A percentile compares a stretch with the other conserved stretches of the same genome.
phyloP scores from a whole-genome alignment of 37 sponge, comb jelly and placozoan species.

The Corticium candelabrum region DNA sequence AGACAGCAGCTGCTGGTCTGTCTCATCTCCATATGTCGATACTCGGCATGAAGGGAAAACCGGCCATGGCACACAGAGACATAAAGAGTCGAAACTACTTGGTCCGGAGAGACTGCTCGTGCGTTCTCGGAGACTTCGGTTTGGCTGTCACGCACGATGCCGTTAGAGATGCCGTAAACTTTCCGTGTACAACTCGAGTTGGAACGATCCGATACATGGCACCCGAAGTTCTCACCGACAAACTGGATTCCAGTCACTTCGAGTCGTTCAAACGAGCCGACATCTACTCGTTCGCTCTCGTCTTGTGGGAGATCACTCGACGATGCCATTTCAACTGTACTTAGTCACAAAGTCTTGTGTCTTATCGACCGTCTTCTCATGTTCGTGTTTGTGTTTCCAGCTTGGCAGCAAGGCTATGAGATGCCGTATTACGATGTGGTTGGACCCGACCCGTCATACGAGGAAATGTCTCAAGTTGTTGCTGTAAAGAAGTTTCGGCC shows the following conservation, averaged over 20 bases:
- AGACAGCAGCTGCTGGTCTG: constrained; percentile 44
- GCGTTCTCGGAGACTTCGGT: constrained; percentile 11
- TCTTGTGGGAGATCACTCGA: constrained; percentile 76
- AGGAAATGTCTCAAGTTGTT: constrained; percentile 77
- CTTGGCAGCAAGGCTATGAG: constrained; percentile 58
- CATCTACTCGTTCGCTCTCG: constrained; percentile 77
- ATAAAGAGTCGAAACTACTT: constrained; percentile 27
- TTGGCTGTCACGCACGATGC: constrained; percentile 13
- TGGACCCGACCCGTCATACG: constrained; percentile 73
- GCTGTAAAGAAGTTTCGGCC: constrained; percentile 60
- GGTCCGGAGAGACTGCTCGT: constrained; percentile 22
- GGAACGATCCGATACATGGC: constrained; percentile 90
- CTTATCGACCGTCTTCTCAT: too few relatives aligned
- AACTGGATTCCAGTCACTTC: constrained; percentile 39
- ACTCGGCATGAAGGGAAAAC: constrained; percentile 34
- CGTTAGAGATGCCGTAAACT: not conserved
- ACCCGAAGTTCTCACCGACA: constrained; percentile 77
- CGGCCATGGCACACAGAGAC: constrained; percentile 48
- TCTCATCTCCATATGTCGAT: constrained; percentile 61
- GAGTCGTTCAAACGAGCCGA: constrained; percentile 64
- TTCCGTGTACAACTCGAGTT: not conserved
- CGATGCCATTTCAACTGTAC: too few relatives aligned
- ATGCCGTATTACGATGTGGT: constrained; percentile 64
- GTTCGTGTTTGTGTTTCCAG: too few relatives aligned
- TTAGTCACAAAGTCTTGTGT: too few relatives aligned